Base-by-base conservation (phyloP, 23 tunicate genomes). In the Phallusia fumigata region DNA sequence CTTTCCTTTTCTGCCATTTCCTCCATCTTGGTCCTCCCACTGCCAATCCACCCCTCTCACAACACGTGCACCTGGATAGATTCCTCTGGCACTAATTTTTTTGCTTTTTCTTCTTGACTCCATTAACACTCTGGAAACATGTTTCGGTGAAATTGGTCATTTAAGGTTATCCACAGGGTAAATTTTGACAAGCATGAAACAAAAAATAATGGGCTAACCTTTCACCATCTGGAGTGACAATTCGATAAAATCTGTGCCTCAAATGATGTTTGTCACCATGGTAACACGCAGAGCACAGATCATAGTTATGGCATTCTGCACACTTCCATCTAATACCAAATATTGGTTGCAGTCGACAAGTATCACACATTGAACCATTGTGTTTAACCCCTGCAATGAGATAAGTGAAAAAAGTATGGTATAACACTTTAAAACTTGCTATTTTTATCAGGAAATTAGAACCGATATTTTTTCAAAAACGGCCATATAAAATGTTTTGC, bases 11-110 rank as follows among this genome's bases (percentile, higher is more conserved):
- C 91, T 74, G n/a, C 95, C 99, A 76, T 89, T 86, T 22, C 99
- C 97, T 12, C 99, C 99, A 84, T 97, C 99, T 78, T 97, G 99
- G 79, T 92, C 99, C 35, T 97, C 99, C 99, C 99, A 97, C 72
- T 92, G 95, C 99, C 99, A 97, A 80, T 97, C 99, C 40, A 92
- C 93, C 0, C 99, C 99, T 31, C 99, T 74, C 22, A 92, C 91
- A 34, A 97, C 99, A 19, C 99, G 76, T 5, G 99, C 97, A 34
- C 99, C 99, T 16, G 92, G 97, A 64, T 76, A 97, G 18, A 97
- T 85, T 36, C 99, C 99, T 75, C 99, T 77, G 19, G 95, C 84
- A 74, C 83, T 76, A 12, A 97, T 97, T 81, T 92, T 92, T 76
- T 97, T 97, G 84, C 99, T 92, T 53, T 97, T 97, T 32, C 96